Conservation (phyloP, 2,113 vertebrate genomes). For the Brachirus orientalis region DNA sequence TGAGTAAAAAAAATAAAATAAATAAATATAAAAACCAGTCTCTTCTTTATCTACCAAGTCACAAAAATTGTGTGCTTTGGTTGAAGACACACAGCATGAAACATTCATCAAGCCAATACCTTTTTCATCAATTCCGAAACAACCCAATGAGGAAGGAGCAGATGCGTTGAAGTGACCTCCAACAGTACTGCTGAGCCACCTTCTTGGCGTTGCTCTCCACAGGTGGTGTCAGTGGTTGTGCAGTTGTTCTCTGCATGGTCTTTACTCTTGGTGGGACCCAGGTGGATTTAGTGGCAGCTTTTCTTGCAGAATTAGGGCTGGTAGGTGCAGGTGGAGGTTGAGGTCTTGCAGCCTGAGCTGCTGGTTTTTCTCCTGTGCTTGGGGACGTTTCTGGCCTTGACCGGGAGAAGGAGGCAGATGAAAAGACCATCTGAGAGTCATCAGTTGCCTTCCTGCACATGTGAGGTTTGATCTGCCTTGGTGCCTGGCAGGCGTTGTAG, state of each 20-base stretch:
- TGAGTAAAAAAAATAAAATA: too few relatives aligned
- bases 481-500: constrained; percentile 76
- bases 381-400: too few relatives aligned
- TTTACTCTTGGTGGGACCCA: neutral
- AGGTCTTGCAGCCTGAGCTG: neutral
- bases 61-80: too few relatives aligned
- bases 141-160: constrained; percentile 84
- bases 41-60: too few relatives aligned
- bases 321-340: neutral
- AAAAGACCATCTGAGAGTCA: constrained; percentile 81
- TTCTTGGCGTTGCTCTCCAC: too few relatives aligned
- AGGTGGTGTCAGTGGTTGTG: constrained; percentile 3
- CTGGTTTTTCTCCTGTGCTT: too few relatives aligned
- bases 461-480: constrained; percentile 71
- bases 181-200: constrained; percentile 83
- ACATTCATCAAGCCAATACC: too few relatives aligned
- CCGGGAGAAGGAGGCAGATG: constrained; percentile 40
- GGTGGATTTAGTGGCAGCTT: constrained; percentile 27
- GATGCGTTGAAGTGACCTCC: constrained; percentile 82
- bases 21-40: too few relatives aligned
- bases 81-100: too few relatives aligned
- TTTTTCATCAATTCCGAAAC: constrained; percentile 77
- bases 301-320: too few relatives aligned
- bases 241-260: too few relatives aligned
- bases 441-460: constrained; percentile 83